phyloP scores from a whole-genome alignment of 2,888 invertebrate genomes.

The Nemoura dubitans region DNA sequence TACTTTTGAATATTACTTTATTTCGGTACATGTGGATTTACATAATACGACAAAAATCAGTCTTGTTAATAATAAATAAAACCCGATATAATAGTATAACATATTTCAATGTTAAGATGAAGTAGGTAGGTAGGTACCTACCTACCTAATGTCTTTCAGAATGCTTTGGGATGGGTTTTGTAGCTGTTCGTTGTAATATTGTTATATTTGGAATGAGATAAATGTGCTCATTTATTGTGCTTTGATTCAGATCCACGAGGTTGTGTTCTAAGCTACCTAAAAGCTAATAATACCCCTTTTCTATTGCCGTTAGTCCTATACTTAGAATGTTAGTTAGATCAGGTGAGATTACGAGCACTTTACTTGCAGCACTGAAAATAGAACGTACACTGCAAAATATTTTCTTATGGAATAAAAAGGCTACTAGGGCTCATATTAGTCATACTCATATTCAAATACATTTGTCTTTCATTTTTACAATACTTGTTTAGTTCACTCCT shows the following conservation, averaged over 20 bases:
- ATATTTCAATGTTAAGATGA: too few relatives aligned
- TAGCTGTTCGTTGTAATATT: not conserved
- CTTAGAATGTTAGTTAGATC: not conserved
- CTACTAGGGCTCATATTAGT: not conserved
- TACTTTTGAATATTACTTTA: not conserved
- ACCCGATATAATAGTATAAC: conserved; percentile 1
- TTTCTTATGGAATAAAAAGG: not conserved
- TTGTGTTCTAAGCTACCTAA: not conserved
- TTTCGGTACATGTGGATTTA: not conserved
- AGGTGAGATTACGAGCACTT: not conserved
- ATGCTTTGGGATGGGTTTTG: conserved; percentile 15
- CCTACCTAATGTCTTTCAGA: conserved; percentile 15
- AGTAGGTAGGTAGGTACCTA: too few relatives aligned
- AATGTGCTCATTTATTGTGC: not conserved
- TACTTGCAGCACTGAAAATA: not conserved
- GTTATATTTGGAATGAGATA: not conserved
- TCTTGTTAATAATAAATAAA: conserved; percentile 41
- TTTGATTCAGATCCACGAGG: not conserved
- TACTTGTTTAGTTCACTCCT: not conserved
- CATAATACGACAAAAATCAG: conserved; percentile 42
- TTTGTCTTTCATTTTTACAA: not conserved
- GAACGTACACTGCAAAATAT: not conserved
- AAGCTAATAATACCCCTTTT: conserved; percentile 1
- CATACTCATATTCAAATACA: not conserved
- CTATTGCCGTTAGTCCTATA: not conserved